Evolutionary conservation across 1,140 invertebrate genomes (phyloP).

Genomic region (Hesperophylax magnus): DNA sequence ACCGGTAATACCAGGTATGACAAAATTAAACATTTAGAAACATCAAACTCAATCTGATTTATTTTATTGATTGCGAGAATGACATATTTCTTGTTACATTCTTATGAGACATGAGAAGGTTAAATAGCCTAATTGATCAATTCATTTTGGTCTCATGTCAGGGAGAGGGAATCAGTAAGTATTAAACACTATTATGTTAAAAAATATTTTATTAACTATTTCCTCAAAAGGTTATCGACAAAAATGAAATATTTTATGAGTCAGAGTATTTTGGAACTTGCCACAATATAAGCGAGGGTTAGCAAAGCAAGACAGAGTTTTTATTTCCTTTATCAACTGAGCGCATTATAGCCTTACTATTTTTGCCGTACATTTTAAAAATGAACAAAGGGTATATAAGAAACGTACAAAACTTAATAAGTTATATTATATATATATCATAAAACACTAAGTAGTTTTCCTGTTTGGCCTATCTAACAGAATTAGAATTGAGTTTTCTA

Average conservation of each 20-base stretch:
- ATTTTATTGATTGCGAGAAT: too few species aligned
- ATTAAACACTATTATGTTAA: neutral
- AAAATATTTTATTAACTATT: constrained; percentile 43
- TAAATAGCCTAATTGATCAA: too few species aligned
- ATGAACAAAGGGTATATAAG: constrained; percentile 2
- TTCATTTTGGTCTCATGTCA: too few species aligned
- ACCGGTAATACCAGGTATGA: too few species aligned
- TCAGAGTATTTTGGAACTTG: constrained; percentile 11
- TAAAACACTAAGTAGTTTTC: constrained; percentile 11
- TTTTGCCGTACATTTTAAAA: neutral
- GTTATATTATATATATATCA: constrained; percentile 22
- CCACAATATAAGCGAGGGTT: constrained; percentile 33
- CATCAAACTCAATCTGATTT: too few species aligned
- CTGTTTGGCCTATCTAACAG: constrained; percentile 25
- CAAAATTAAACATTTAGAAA: too few species aligned
- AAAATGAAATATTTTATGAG: constrained; percentile 22
- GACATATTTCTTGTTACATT: too few species aligned
- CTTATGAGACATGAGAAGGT: too few species aligned
- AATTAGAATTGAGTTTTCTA: constrained; percentile 11
- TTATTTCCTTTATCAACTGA: neutral
- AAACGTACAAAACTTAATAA: constrained; percentile 37
- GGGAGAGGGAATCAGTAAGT: too few species aligned
- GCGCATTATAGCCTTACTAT: neutral
- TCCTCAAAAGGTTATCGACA: constrained; percentile 27
- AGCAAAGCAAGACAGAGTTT: constrained; percentile 24